Evolutionary conservation across 1,140 invertebrate species (phyloP).

Genomic region (Ooceraea biroi): DNA sequence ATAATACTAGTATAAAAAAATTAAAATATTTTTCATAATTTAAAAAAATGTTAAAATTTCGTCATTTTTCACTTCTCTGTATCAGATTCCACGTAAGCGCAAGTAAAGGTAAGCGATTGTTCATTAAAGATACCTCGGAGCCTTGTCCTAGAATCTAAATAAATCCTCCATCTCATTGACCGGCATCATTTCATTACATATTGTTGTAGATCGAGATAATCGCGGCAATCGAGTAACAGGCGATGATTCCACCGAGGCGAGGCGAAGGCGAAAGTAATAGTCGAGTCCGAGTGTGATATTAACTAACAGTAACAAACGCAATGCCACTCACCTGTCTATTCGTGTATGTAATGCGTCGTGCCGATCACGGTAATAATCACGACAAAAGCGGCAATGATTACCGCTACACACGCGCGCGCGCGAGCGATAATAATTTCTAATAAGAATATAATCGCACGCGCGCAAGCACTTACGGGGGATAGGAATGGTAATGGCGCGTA

Average conservation of each 20-base stretch:
- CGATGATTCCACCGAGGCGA: not conserved
- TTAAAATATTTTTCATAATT: too few species aligned
- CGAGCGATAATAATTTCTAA: conserved; percentile 65
- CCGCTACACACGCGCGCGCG: not conserved
- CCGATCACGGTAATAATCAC: conserved; percentile 51
- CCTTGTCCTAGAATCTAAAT: conserved; percentile 28
- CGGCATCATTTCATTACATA: conserved; percentile 36
- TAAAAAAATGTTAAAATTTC: too few species aligned
- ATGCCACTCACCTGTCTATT: not conserved
- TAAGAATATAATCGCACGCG: conserved; percentile 62
- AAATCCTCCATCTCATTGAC: not conserved
- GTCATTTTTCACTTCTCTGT: not conserved
- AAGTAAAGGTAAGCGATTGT: not conserved
- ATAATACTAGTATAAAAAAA: too few species aligned
- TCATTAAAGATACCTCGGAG: not conserved
- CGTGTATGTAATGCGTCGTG: conserved; percentile 34
- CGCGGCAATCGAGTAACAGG: conserved; percentile 37
- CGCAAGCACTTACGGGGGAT: conserved; percentile 54
- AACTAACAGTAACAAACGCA: conserved; percentile 50
- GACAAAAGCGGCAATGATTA: conserved; percentile 57
- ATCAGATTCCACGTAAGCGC: too few species aligned
- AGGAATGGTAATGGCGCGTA: conserved; percentile 69
- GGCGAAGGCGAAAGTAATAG: conserved; percentile 35
- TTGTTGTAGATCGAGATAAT: conserved; percentile 42
- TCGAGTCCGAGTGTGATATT: conserved; percentile 12